These are phyloP conservation scores for Pangasius larnaudii DNA, from an alignment of 2,797 vertebrate genomes.

Conservation along the genomic window DNA sequence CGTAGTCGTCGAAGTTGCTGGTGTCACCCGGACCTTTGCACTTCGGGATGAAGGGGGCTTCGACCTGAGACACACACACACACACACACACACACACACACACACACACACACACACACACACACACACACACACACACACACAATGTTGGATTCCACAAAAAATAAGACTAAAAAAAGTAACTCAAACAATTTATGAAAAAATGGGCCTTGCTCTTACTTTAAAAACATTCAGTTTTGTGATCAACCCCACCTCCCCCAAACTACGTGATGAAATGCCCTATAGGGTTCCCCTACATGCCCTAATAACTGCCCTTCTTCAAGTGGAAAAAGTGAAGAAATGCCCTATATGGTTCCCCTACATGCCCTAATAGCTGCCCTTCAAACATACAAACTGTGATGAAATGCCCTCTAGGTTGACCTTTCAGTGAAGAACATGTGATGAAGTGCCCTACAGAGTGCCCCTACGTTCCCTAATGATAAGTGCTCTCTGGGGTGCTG, in stretches of 20 bases:
- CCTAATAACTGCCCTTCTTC: neutral
- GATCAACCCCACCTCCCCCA: neutral
- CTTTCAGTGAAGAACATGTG: neutral
- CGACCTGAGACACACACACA: constrained; percentile 76
- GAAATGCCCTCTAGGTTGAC: neutral
- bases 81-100: constrained; percentile 32
- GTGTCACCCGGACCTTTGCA: constrained; percentile 94
- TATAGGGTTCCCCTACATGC: neutral
- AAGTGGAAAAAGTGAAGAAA: neutral
- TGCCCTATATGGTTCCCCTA: neutral
- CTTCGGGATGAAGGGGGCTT: constrained; percentile 95
- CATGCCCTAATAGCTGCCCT: neutral
- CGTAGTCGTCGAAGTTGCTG: constrained; percentile 96
- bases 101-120: constrained; percentile 37
- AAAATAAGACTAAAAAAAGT: neutral
- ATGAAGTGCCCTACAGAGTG: neutral
- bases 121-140: constrained; percentile 36
- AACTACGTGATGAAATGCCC: neutral
- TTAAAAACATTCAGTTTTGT: neutral
- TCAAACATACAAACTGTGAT: neutral
- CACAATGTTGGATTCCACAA: neutral
- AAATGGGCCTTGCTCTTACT: neutral
- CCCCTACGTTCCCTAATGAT: neutral
- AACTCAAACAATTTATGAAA: too few relatives aligned
- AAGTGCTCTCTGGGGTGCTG: neutral